Evolutionary conservation across 1,140 invertebrate species (phyloP), one percentile per base, ranked within the genome.

Genomic region (Battus philenor): DNA sequence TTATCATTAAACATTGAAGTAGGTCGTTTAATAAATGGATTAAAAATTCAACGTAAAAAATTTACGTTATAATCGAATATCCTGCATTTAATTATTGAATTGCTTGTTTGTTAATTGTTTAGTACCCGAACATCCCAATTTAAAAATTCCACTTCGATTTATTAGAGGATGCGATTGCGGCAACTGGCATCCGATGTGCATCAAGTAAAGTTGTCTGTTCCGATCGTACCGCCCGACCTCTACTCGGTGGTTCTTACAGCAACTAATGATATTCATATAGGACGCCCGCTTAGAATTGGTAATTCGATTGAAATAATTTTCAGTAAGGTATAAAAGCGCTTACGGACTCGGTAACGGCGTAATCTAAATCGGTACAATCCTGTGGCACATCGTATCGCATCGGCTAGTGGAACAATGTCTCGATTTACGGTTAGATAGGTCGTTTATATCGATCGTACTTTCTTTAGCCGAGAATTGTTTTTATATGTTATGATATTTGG

Each of bases 181-280:
- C 24, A 7, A 43, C 7, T 50, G 33, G 31, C 26, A 44, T 50
- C 49, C 41, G 43, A 50, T 30, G 12, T 12, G n/a, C 11, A 29
- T 15, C 38, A 11, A 18, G 8, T 17, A 30, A 26, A 27, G 48
- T 45, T 50, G 38, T 45, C 43, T 18, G 48, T 45, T 50, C 13
- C 36, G 26, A 24, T 9, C 43, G 20, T 53, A 44, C 30, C 11
- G 43, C 34, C 22, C 12, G 33, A 36, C 29, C 32, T n/a, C 16
- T 11, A 27, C 27, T 18, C 32, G 56, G 56, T 34, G 60, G 54
- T 76, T 76, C 74, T 76, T 81, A 59, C 54, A 50, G 46, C 59
- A 56, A 51, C 49, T 83, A 81, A 81, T 81, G 50, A 68, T 79
- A 83, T 83, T 83, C 73, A 77, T 80, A 79, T 77, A 61, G 70